Evolutionary conservation across 2,797 vertebrate genomes (phyloP).

Genomic region (Danionella dracula): DNA sequence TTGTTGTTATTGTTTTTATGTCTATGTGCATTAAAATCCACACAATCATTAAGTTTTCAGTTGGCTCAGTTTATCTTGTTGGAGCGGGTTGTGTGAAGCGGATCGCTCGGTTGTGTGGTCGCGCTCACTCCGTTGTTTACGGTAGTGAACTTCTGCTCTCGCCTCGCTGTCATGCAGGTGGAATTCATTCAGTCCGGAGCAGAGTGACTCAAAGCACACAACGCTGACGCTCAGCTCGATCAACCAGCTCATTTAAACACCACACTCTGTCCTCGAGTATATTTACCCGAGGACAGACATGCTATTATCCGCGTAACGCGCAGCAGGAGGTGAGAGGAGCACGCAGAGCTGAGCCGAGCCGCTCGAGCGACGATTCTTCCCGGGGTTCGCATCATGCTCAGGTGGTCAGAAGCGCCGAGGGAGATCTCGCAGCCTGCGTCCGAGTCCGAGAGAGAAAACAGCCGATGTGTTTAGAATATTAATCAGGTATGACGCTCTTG

Average conservation of each 20-base stretch:
- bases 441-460: not conserved
- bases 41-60: too few species aligned
- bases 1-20: too few species aligned
- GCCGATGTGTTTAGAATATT: slow-evolving; percentile 8
- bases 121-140: slow-evolving; percentile 44
- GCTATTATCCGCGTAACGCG: not conserved
- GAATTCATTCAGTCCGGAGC: slow-evolving; percentile 51
- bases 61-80: too few species aligned
- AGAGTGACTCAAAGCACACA: not conserved
- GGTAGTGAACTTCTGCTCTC: slow-evolving; percentile 38
- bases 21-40: too few species aligned
- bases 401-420: slow-evolving; percentile 6
- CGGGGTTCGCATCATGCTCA: slow-evolving; percentile 12
- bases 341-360: not conserved
- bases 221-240: not conserved
- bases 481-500: not conserved
- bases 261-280: not conserved
- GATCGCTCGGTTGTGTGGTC: too few species aligned
- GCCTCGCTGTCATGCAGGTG: slow-evolving; percentile 69
- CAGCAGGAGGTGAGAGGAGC: not conserved
- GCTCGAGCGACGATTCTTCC: not conserved
- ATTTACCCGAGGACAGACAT: not conserved
- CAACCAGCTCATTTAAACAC: not conserved
- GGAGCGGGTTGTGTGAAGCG: too few species aligned
- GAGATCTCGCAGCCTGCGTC: not conserved